phyloP scores from a whole-genome alignment of 2,888 invertebrate genomes.

The Hydraecia micacea region DNA sequence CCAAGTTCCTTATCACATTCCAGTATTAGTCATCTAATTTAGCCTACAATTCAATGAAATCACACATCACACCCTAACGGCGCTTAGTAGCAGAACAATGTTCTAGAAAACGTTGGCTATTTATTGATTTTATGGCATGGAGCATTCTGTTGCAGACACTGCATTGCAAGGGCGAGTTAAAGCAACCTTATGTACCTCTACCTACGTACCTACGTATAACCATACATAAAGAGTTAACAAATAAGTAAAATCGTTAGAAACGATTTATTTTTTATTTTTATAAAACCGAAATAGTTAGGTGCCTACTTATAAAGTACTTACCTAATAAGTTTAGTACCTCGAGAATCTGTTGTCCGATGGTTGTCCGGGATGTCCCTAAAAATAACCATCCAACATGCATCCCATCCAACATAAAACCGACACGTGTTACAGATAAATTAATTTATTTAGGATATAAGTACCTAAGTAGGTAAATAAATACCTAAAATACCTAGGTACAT shows the following conservation, averaged over 20 bases:
- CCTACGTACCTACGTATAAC: not conserved
- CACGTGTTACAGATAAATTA: slow-evolving; percentile 20
- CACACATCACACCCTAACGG: slow-evolving; percentile 25
- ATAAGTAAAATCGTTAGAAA: not conserved
- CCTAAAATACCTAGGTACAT: not conserved
- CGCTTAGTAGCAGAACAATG: slow-evolving; percentile 18
- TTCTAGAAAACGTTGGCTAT: slow-evolving; percentile 43
- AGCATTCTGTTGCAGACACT: not conserved
- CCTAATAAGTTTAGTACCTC: too few species aligned
- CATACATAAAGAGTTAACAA: not conserved
- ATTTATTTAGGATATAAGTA: not conserved
- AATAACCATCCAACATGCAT: not conserved
- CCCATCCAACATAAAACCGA: not conserved
- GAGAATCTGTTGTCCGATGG: not conserved
- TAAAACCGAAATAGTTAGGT: not conserved
- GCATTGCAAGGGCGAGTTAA: not conserved
- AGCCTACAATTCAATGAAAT: slow-evolving; percentile 15
- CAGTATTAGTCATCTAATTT: slow-evolving; percentile 40
- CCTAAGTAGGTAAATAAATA: not conserved
- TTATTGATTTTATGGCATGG: slow-evolving; percentile 42
- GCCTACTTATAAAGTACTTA: not conserved
- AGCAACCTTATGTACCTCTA: too few species aligned
- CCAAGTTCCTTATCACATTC: slow-evolving; percentile 33
- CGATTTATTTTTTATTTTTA: not conserved
- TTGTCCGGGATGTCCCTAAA: not conserved